These are phyloP conservation scores for Cervus canadensis DNA, from an alignment of 2,113 vertebrate genomes.

Conservation along the genomic window DNA sequence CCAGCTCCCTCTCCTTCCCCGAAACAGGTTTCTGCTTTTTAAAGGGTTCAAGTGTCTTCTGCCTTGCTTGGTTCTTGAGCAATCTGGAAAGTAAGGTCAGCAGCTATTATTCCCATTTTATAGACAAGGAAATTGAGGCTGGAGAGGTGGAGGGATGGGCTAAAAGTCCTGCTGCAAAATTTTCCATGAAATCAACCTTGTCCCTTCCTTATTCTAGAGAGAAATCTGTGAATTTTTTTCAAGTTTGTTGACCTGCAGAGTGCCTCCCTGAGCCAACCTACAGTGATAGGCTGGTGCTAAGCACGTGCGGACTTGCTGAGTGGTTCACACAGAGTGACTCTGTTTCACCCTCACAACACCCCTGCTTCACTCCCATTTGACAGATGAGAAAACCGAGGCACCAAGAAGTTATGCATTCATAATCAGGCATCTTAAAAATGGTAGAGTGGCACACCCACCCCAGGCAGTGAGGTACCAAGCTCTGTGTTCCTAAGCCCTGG, in stretches of 20 bases:
- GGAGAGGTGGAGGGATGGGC: neutral
- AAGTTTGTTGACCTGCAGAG: neutral
- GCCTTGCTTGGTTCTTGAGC: neutral
- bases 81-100: neutral
- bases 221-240: neutral
- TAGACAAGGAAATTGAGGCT: neutral
- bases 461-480: neutral
- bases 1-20: neutral
- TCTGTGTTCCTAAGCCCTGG: neutral
- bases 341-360: neutral
- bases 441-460: too few species aligned
- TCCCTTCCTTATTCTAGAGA: neutral
- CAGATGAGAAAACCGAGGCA: neutral
- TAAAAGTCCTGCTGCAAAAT: neutral
- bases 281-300: fast-evolving
- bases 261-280: too few species aligned
- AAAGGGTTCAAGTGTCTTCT: neutral
- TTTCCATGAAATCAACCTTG: neutral
- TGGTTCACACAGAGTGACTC: neutral
- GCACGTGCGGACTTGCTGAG: fast-evolving
- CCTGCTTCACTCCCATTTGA: neutral
- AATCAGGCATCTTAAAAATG: neutral
- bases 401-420: neutral
- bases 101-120: neutral
- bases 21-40: neutral